Base-by-base conservation (phyloP, 2,113 vertebrate species). In the Todiramphus chloris region DNA sequence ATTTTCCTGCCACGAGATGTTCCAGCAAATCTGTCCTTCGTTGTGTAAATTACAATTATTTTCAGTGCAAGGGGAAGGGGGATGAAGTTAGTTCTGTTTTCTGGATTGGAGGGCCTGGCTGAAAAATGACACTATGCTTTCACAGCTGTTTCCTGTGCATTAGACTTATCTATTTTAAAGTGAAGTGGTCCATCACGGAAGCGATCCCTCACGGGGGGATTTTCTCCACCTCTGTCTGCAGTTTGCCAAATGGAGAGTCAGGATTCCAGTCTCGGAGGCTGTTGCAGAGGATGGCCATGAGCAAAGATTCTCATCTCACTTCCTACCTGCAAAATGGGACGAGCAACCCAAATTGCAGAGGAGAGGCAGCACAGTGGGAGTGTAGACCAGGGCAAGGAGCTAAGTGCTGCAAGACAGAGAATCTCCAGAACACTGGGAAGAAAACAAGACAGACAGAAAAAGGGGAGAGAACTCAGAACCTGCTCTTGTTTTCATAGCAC, bases 81-180 rank as follows among this genome's bases (percentile, higher is more conserved):
- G 68, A 59, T 64, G 87, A 66, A 93, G 79, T 74, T 77, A 56
- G 44, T 16, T 41, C 64, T 16, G 43, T 37, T 39, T 80, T 35
- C 43, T 98, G 4, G 82, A 67, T 66, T 25, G 37, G 24, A 87
- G 55, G 27, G 48, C 31, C 56, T 25, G 86, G 39, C 56, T 89
- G 91, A 70, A n/a, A 81, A 87, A 64, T 17, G 23, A 13, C 51
- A 1, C 10, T 13, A 2, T 46, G 89, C 68, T 46, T 78, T 87
- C 72, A 21, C 63, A 87, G 64, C 83, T 76, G 64, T 23, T 89
- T 62, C 73, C 74, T 5, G 0, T 19, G 84, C 39, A 0, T 75
- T 50, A 24, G 59, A 20, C 35, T 39, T 1, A 41, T 4, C 60
- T 33, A 3, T 20, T 25, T 39, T 27, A 8, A 46, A 87, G 20